Evolutionary conservation across 2,888 invertebrate genomes (phyloP), one percentile per base, ranked within the genome.

Genomic region (Apoderus coryli): DNA sequence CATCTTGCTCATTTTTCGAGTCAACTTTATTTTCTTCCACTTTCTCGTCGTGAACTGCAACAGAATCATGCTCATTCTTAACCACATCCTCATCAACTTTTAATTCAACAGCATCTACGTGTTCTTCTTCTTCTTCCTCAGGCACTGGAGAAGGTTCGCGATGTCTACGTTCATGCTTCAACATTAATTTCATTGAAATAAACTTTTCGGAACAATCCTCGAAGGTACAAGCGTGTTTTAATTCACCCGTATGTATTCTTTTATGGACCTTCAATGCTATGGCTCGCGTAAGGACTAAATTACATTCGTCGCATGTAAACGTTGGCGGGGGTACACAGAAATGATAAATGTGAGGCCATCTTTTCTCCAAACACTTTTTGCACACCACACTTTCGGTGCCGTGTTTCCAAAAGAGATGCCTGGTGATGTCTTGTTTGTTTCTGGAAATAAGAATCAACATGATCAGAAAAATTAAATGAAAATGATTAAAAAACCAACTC

Each of bases 341-440:
- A 53, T 88, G 88, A 60, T 86, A 88, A 4, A 86, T 79, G 56
- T 88, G 85, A 0, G 84, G 84, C 88, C 88, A 88, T 47, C 85
- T 85, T 50, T 86, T 88, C 49, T 86, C 84, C 29, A 85, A 57
- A 54, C 88, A 88, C 48, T 69, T 75, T 54, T 84, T 84, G 52
- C 88, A 88, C 16, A 76, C 57, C 3, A 81, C 76, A 57, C 85
- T 85, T 50, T 88, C 84, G 2, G 86, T 86, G 12, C 86, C 86
- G 55, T 89, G 88, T 56, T 88, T 89, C 86, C 88, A 88, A 54
- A 85, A 86, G 32, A 88, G 61, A 60, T 89, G 88, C 50, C 84
- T 82, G 10, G 81, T 82, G 35, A 86, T 88, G 49, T 86, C 85
- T 31, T 76, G 76, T 53, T 85, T 85, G 56, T 85, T 86, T 42